A percentile compares a stretch with the other conserved stretches of the same genome.
phyloP scores from a whole-genome alignment of 2,888 invertebrate species.

The Sthenelais limicola region DNA sequence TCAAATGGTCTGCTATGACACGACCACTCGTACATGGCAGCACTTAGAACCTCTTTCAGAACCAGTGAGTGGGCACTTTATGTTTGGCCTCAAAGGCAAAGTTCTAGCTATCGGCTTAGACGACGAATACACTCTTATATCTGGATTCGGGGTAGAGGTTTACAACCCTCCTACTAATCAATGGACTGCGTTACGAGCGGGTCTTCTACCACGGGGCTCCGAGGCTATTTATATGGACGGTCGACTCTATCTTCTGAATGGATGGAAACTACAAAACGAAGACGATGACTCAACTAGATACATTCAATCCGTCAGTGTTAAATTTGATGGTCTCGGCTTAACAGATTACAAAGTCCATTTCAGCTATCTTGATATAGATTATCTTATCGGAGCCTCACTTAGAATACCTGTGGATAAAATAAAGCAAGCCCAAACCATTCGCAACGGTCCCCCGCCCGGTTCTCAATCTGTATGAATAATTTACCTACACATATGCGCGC shows the following conservation, averaged over 20 bases:
- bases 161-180: constrained; percentile 27
- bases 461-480: too few species aligned
- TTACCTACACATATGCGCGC: too few species aligned
- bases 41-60: constrained; percentile 16
- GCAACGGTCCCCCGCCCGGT: too few species aligned
- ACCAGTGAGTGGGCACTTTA: constrained; percentile 25
- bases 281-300: constrained; percentile 10
- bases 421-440: too few species aligned
- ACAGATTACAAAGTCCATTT: constrained; percentile 30
- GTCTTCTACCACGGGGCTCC: constrained; percentile 18
- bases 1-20: constrained; percentile 33
- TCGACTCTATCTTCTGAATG: constrained; percentile 16
- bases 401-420: constrained; percentile 15
- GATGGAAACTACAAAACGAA: constrained; percentile 18
- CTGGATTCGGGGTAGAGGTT: constrained; percentile 15
- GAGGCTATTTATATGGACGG: constrained; percentile 26
- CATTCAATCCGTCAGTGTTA: constrained; percentile 18
- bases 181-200: constrained; percentile 13
- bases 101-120: constrained; percentile 24
- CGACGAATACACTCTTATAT: constrained; percentile 1
- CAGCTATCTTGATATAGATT: constrained; percentile 24
- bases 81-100: constrained; percentile 30
- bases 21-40: constrained; percentile 17
- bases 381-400: constrained; percentile 8
- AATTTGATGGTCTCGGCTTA: constrained; percentile 29